These are phyloP conservation scores for Phyllotis vaccarum DNA, from an alignment of 2,797 vertebrate species.

Conservation along the genomic window DNA sequence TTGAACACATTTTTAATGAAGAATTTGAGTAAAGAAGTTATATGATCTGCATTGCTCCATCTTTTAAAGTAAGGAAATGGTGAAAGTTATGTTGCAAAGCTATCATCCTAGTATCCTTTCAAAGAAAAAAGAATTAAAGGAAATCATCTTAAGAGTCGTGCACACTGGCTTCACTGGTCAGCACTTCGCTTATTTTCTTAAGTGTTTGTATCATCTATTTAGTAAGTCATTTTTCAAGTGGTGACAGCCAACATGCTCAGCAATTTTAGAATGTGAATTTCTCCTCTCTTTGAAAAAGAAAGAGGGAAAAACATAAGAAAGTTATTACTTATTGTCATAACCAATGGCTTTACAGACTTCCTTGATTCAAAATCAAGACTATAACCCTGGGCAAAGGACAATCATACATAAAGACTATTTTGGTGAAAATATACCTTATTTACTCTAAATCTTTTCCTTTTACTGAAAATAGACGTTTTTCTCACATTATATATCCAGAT, in stretches of 20 bases:
- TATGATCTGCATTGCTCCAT: constrained; percentile 19
- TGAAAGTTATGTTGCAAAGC: constrained; percentile 48
- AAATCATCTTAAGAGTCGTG: constrained; percentile 51
- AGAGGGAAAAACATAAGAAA: constrained; percentile 30
- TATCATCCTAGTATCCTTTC: constrained; percentile 57
- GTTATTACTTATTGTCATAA: neutral
- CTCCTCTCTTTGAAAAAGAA: constrained; percentile 51
- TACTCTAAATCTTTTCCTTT: constrained; percentile 24
- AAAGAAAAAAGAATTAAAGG: constrained; percentile 28
- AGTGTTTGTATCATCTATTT: constrained; percentile 48
- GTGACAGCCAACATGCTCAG: constrained; percentile 41
- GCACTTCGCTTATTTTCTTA: constrained; percentile 59
- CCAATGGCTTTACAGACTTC: constrained; percentile 40
- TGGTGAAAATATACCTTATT: constrained; percentile 31
- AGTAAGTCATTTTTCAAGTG: constrained; percentile 61
- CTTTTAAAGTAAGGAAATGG: constrained; percentile 42
- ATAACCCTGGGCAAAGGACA: constrained; percentile 17
- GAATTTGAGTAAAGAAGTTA: constrained; percentile 48
- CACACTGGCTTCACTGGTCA: constrained; percentile 54
- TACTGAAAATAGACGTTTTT: neutral
- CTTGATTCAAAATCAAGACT: constrained; percentile 51
- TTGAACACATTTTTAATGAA: constrained; percentile 40
- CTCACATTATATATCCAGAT: neutral
- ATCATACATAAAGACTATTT: constrained; percentile 37
- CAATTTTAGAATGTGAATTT: constrained; percentile 55